Conservation (phyloP, 2,888 invertebrate species). For the Trimorus sp. region DNA sequence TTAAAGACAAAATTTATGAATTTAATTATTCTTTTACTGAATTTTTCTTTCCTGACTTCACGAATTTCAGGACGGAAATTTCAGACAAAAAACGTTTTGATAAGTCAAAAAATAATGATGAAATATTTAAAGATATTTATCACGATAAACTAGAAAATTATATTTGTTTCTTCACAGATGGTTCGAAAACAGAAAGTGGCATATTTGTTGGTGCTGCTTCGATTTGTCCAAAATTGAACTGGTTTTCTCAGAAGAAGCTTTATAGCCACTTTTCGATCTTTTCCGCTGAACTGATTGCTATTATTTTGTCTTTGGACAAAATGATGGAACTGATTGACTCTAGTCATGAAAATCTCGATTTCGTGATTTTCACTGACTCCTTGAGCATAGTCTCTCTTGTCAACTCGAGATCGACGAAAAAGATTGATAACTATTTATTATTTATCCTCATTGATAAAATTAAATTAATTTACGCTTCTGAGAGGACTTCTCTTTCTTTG, state of each 20-base stretch:
- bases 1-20: background rate
- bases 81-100: conserved; percentile 9
- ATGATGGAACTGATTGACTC: background rate
- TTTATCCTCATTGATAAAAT: background rate
- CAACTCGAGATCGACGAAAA: background rate
- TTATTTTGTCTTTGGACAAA: background rate
- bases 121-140: background rate
- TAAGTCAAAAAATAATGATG: background rate
- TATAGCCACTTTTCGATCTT: background rate
- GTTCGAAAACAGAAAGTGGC: no score
- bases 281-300: background rate
- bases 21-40: background rate
- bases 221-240: background rate
- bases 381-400: background rate
- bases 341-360: background rate
- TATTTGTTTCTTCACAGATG: no score
- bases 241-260: background rate
- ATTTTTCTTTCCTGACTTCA: no score
- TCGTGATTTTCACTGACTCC: background rate
- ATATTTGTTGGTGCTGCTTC: no score
- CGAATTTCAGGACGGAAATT: no score
- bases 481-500: background rate
- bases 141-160: no score
- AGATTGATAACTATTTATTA: background rate
- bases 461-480: background rate